Evolutionary conservation across 2,797 vertebrate genomes (phyloP).

Genomic region (Gambelia wislizenii): DNA sequence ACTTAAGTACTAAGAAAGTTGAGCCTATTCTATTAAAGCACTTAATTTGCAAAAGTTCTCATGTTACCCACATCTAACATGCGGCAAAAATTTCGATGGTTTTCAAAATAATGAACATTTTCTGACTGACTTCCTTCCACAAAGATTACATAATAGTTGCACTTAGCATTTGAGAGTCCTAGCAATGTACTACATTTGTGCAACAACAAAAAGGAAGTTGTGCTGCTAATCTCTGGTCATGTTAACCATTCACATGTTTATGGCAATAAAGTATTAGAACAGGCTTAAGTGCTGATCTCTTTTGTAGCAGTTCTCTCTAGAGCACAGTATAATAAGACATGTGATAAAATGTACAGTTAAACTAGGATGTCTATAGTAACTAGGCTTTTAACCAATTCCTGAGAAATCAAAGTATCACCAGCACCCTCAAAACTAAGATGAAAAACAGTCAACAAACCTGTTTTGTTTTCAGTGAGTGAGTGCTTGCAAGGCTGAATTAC

Average conservation of each 20-base stretch:
- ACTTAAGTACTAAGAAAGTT: neutral
- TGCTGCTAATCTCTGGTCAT: neutral
- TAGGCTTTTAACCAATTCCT: slow-evolving; percentile 55
- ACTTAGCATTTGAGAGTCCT: slow-evolving; percentile 55
- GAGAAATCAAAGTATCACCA: slow-evolving; percentile 66
- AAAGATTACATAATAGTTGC: slow-evolving; percentile 48
- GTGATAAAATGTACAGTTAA: neutral
- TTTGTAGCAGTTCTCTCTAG: slow-evolving; percentile 9
- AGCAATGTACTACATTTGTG: slow-evolving; percentile 9
- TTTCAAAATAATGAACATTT: slow-evolving; percentile 26
- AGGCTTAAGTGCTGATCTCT: slow-evolving; percentile 19
- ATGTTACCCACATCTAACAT: slow-evolving; percentile 34
- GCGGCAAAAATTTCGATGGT: slow-evolving; percentile 29
- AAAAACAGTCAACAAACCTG: slow-evolving; percentile 45
- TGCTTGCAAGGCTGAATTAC: slow-evolving; percentile 4
- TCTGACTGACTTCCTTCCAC: slow-evolving; percentile 32
- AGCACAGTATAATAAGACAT: slow-evolving; percentile 38
- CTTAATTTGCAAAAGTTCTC: slow-evolving; percentile 38
- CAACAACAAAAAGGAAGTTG: neutral
- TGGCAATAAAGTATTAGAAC: neutral
- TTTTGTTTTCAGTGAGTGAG: slow-evolving; percentile 30
- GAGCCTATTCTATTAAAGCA: slow-evolving; percentile 31
- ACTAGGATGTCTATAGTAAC: slow-evolving; percentile 38
- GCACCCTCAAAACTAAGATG: slow-evolving; percentile 49
- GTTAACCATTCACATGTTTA: slow-evolving; percentile 1